Base-by-base conservation (phyloP, 2,113 vertebrate genomes). In the Carlito syrichta region DNA sequence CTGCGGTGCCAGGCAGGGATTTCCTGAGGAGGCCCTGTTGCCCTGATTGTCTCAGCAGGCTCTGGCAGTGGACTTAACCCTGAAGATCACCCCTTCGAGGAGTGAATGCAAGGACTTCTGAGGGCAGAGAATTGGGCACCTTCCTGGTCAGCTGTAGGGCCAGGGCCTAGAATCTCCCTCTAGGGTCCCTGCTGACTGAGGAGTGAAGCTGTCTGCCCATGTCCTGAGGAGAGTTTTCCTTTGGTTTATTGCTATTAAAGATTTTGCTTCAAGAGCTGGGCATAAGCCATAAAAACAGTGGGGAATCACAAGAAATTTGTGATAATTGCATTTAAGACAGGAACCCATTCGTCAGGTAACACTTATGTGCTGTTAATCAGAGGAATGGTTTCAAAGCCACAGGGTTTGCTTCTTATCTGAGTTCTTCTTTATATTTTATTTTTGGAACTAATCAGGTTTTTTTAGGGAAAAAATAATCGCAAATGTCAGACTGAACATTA, bases 391-490 rank as follows among this genome's bases (percentile, higher is more conserved):
- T 92, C 71, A 85, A 60, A 97, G 60, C 95, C 84, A n/a, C 43
- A 1, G 78, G 77, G 38, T 90, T 95, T 94, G 62, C 94, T 95
- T 95, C 89, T 95, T 63, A 48, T 91, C 73, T 81, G 96, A 89
- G 84, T 22, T 71, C 95, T 92, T 66, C 58, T 69, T 78, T 71
- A 22, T 76, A 69, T 78, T 96, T 95, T 95, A 96, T 96, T 97
- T 97, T 97, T 96, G 56, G 91, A 96, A 90, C 66, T 91, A 97
- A 96, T 96, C 82, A 93, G n/a, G 60, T 48, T 96, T 95, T 97
- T 92, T 88, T 88, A 90, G 85, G 85, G 82, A n/a, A 78, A 96
- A 97, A 97, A 97, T 40, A 89, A 91, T 82, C 94, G 58, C 60
- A 82, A 77, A 73, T 91, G 48, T 85, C 68, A 93, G 82, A 43